Conservation (phyloP, 2,888 invertebrate species). For the Harpalus rufipes region DNA sequence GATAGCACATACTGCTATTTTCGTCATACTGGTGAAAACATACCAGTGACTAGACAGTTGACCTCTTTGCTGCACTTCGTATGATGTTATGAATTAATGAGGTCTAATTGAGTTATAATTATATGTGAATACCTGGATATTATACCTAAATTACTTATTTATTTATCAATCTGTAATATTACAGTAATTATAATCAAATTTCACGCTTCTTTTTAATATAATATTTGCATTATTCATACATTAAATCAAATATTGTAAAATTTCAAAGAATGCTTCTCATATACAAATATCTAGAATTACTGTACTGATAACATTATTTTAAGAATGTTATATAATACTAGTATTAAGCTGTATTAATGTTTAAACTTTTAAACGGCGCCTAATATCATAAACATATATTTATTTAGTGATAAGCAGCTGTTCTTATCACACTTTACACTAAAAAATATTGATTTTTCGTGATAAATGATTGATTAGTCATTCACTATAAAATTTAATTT, state of each 20-base stretch:
- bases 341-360: not conserved
- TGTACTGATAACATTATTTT: constrained; percentile 2
- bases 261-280: not conserved
- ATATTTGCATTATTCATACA: not conserved
- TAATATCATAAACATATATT: constrained; percentile 33
- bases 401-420: constrained; percentile 37
- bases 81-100: constrained; percentile 14
- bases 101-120: constrained; percentile 31
- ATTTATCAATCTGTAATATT: constrained; percentile 16
- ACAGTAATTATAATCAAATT: not conserved
- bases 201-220: not conserved
- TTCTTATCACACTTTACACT: constrained; percentile 10
- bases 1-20: constrained; percentile 38
- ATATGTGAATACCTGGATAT: not conserved
- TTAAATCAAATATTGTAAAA: not conserved
- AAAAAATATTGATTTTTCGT: constrained; percentile 36
- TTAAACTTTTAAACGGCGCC: constrained; percentile 30
- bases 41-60: constrained; percentile 24
- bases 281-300: not conserved
- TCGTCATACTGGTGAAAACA: constrained; percentile 50
- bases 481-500: constrained; percentile 18
- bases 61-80: constrained; percentile 34
- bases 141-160: constrained; percentile 4
- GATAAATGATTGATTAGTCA: constrained; percentile 36
- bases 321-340: constrained; percentile 3